These are phyloP conservation scores for Artemisiospiza belli DNA, from an alignment of 2,113 vertebrate genomes.

Conservation along the genomic window DNA sequence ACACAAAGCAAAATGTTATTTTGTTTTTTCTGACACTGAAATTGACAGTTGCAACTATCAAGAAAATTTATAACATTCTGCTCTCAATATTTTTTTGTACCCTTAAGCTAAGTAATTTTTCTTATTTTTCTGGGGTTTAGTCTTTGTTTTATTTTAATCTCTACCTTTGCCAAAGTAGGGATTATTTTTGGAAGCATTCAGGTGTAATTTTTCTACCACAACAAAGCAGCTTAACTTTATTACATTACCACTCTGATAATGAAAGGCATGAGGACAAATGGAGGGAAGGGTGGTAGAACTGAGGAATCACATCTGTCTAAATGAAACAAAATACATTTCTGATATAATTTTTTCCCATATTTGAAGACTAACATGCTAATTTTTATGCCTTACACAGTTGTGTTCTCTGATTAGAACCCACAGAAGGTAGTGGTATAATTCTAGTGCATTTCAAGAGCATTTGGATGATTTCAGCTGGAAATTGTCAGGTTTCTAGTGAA, in stretches of 20 bases:
- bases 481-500: not conserved
- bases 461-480: not conserved
- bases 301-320: not conserved
- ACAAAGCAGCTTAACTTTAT: not conserved
- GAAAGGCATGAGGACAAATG: not conserved
- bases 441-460: not conserved
- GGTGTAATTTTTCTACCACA: not conserved
- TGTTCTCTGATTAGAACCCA: not conserved
- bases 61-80: not conserved
- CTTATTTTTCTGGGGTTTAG: not conserved
- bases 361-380: not conserved
- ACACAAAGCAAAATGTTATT: not conserved
- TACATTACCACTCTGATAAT: not conserved
- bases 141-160: not conserved
- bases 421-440: not conserved
- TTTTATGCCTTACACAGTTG: not conserved
- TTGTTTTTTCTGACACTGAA: not conserved
- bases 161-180: not conserved
- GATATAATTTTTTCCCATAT: not conserved
- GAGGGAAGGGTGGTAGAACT: accelerated
- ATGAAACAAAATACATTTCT: not conserved
- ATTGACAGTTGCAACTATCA: not conserved
- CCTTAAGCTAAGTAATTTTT: not conserved
- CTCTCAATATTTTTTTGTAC: not conserved
- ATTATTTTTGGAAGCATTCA: not conserved